Conservation (phyloP, 2,888 invertebrate species). For the Lutraria lutraria region DNA sequence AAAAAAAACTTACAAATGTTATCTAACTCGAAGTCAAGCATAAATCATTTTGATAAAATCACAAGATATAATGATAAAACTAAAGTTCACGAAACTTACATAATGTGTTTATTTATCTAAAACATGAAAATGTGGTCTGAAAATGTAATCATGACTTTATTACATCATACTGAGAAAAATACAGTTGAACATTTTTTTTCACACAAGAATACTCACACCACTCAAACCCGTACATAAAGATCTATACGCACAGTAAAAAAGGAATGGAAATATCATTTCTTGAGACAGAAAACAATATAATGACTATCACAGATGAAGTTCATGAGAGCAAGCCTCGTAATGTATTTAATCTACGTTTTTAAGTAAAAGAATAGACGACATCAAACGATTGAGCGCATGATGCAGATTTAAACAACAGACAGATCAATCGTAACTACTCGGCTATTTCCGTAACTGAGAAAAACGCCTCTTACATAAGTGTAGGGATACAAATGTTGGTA, state of each 20-base stretch:
- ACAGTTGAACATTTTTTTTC: not conserved
- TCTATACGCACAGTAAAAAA: not conserved
- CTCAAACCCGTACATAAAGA: not conserved
- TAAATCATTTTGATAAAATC: not conserved
- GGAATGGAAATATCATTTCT: not conserved
- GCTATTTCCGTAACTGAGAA: no score
- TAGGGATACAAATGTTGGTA: no score
- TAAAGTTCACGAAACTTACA: not conserved
- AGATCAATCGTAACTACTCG: no score
- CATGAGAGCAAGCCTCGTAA: not conserved
- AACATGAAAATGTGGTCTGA: slow-evolving; percentile 7
- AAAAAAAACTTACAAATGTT: no score
- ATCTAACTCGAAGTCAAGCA: not conserved
- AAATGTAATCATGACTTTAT: not conserved
- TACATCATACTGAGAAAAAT: slow-evolving; percentile 14
- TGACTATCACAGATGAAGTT: slow-evolving; percentile 15
- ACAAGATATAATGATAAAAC: not conserved
- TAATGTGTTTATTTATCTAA: slow-evolving; percentile 13
- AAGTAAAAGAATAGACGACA: no score
- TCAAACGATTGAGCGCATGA: no score
- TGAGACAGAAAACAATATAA: slow-evolving; percentile 18
- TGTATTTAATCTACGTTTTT: no score
- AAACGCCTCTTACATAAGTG: no score
- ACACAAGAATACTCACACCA: not conserved
- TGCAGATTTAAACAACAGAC: no score